A percentile compares a stretch with the other conserved stretches of the same genome.
These are phyloP conservation scores for Apomyelois bistriatella DNA, from an alignment of 2,888 invertebrate genomes.

Conservation along the genomic window DNA sequence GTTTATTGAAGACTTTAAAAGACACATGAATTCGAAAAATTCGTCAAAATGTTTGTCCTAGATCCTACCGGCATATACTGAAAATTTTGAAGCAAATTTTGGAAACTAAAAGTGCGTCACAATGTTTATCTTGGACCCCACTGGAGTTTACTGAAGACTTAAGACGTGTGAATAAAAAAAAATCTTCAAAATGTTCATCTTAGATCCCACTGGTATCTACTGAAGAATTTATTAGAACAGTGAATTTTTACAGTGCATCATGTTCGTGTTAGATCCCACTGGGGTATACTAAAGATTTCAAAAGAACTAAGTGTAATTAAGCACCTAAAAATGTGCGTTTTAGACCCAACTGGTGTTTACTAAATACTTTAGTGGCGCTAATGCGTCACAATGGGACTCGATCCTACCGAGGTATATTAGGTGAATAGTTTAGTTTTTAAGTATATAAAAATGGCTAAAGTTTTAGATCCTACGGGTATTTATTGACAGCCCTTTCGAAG, in stretches of 20 bases:
- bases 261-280: constrained; percentile 40
- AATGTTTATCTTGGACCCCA: neutral
- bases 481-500: constrained; percentile 36
- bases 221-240: neutral
- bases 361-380: constrained; percentile 7
- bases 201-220: constrained; percentile 7
- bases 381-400: constrained; percentile 32
- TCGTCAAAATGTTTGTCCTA: constrained; percentile 19
- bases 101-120: neutral
- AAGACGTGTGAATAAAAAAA: constrained; percentile 9
- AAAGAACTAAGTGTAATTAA: neutral
- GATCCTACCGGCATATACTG: constrained; percentile 12
- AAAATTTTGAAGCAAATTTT: no score
- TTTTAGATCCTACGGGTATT: constrained; percentile 60
- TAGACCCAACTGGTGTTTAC: constrained; percentile 28
- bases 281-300: constrained; percentile 4
- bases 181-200: neutral
- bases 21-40: neutral
- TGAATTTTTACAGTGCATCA: constrained; percentile 36
- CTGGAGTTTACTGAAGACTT: constrained; percentile 38
- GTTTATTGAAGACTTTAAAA: constrained; percentile 5
- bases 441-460: constrained; percentile 36
- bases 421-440: constrained; percentile 19
- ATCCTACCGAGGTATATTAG: constrained; percentile 53
- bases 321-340: constrained; percentile 35